Conservation (phyloP, 35 echinoderm and acorn worm genomes). For the Antedon bifida region DNA sequence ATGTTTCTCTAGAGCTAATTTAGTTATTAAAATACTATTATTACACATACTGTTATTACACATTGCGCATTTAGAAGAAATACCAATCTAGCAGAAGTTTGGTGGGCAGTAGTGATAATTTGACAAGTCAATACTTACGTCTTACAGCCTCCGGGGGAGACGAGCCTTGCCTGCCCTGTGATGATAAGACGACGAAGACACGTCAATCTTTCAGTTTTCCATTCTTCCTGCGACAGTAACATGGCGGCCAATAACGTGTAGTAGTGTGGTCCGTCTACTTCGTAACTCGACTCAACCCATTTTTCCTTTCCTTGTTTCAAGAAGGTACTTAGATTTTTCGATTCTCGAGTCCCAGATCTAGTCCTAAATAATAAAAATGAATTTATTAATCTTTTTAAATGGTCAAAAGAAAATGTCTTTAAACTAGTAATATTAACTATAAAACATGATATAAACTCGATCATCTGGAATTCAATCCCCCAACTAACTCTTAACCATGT, state of each 20-base stretch:
- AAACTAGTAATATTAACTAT: too few species aligned
- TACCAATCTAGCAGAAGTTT: too few species aligned
- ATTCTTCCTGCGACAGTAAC: constrained; percentile 59
- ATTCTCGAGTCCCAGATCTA: constrained; percentile 72
- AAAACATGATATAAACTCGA: too few species aligned
- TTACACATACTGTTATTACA: too few species aligned
- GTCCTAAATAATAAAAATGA: constrained; percentile 30
- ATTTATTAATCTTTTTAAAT: too few species aligned
- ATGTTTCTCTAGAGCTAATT: too few species aligned
- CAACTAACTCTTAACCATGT: too few species aligned
- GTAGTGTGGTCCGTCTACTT: constrained; percentile 88
- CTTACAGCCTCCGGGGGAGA: constrained; percentile 46
- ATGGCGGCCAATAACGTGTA: constrained; percentile 38
- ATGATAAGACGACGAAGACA: constrained; percentile 57
- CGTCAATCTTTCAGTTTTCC: constrained; percentile 50
- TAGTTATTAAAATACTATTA: too few species aligned
- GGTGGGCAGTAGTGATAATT: too few species aligned
- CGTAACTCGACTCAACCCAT: constrained; percentile 82
- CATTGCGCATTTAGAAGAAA: too few species aligned
- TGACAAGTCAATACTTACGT: constrained; percentile 24
- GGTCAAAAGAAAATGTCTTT: too few species aligned
- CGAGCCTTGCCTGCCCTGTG: constrained; percentile 53
- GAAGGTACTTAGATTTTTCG: constrained; percentile 67
- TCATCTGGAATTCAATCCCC: too few species aligned
- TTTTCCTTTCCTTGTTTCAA: constrained; percentile 65